These are phyloP conservation scores for Phasianus colchicus DNA, from an alignment of 2,113 vertebrate genomes.

Conservation along the genomic window DNA sequence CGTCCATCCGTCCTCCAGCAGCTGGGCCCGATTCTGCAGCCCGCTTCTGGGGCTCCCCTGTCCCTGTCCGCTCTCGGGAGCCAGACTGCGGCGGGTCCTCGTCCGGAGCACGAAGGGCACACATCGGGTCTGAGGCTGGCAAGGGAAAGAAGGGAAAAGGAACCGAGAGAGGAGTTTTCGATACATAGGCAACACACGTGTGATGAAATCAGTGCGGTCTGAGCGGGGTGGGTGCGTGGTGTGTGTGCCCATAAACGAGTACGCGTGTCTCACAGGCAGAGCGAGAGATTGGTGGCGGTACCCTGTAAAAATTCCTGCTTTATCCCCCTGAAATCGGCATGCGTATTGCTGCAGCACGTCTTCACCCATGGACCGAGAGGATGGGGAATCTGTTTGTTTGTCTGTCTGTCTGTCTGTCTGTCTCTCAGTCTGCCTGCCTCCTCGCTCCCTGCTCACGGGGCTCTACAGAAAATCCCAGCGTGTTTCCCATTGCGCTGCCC, in stretches of 20 bases:
- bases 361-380: neutral
- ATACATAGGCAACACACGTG: neutral
- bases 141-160: neutral
- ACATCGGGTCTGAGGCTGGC: neutral
- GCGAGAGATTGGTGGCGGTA: neutral
- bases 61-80: neutral
- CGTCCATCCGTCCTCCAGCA: neutral
- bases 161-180: neutral
- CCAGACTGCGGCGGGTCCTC: neutral
- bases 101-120: neutral
- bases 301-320: neutral
- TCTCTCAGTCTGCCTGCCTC: neutral
- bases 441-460: neutral
- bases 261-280: neutral
- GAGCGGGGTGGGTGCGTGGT: neutral
- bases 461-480: constrained; percentile 18
- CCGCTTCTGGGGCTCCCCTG: neutral
- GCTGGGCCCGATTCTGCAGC: neutral
- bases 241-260: neutral
- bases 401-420: neutral
- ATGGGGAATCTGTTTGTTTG: neutral
- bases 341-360: neutral
- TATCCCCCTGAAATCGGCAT: neutral
- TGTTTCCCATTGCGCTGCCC: neutral
- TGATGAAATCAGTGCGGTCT: neutral